Evolutionary conservation across 2,797 vertebrate genomes (phyloP).

Genomic region (Lagocephalus sceleratus): DNA sequence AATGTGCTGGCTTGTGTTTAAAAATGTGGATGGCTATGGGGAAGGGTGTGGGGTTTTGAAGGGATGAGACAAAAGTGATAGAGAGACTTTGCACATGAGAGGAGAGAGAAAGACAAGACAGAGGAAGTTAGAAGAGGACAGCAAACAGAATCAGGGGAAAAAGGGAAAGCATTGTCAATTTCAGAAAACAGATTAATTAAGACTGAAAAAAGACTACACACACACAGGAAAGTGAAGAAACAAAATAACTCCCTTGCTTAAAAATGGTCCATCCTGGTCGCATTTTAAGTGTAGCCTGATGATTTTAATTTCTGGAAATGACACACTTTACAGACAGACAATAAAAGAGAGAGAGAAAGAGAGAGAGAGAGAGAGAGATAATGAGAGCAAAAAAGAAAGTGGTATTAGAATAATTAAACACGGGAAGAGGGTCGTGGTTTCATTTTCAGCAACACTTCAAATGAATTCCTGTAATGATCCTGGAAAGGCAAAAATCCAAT

Average conservation of each 20-base stretch:
- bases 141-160: conserved; percentile 10
- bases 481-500: conserved; percentile 76
- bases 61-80: conserved; percentile 54
- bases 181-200: conserved; percentile 15
- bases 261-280: conserved; percentile 69
- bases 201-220: conserved; percentile 23
- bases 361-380: conserved; percentile 48
- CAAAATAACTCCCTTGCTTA: conserved; percentile 58
- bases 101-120: conserved; percentile 31
- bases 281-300: conserved; percentile 68
- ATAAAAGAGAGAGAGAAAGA: conserved; percentile 38
- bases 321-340: conserved; percentile 58
- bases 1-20: conserved; percentile 71
- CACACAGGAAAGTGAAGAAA: conserved; percentile 37
- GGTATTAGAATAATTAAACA: conserved; percentile 83
- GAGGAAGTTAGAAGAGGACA: conserved; percentile 45
- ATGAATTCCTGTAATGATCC: conserved; percentile 83
- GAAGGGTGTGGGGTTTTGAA: conserved; percentile 10
- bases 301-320: conserved; percentile 75
- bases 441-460: conserved; percentile 82
- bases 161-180: conserved; percentile 18
- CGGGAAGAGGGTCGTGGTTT: conserved; percentile 72
- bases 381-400: conserved; percentile 66
- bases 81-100: conserved; percentile 56
- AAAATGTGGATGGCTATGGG: conserved; percentile 58